Evolutionary conservation across 2,888 invertebrate species (phyloP), one percentile per base, ranked within the genome.

Genomic region (Erebia aethiops): DNA sequence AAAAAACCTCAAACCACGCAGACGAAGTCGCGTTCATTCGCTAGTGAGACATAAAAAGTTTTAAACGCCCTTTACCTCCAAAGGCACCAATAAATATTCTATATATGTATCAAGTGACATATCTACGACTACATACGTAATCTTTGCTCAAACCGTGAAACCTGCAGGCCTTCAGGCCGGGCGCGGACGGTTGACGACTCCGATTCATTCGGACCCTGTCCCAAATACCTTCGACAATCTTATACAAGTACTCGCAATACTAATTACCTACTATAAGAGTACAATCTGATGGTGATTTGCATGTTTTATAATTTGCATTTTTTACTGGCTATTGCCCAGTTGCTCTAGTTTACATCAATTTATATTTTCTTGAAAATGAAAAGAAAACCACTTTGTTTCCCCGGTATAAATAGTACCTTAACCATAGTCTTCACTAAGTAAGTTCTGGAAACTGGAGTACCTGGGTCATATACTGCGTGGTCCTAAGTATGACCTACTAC

Each of bases 121-220:
- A 72, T 73, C 77, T 79, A n/a, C n/a, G n/a, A n/a, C n/a, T n/a
- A 71, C 76, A 67, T 68, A 67, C 21, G 57, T 82, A 76, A 73
- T 83, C 78, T 72, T 77, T 83, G 80, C 35, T 64, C 3, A 71
- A 71, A 77, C 80, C 81, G 79, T 81, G 82, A 83, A 85, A 87
- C 85, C 76, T 74, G 85, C 81, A 86, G 87, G 80, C 87, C 88
- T 88, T 87, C 86, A 81, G 76, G 72, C 68, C 81, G 85, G 81
- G 77, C 84, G 85, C 84, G 86, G 81, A 84, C 86, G 86, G 84
- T 87, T 86, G 86, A 82, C 85, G 86, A 87, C 86, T 85, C 81
- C 78, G 76, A 79, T 79, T 79, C 80, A 79, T 80, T 79, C 79
- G 79, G 83, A 83, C 82, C 82, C 82, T 83, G 83, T 80, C 81